These are phyloP conservation scores for Synanceia verrucosa DNA, from an alignment of 2,797 vertebrate genomes.

Conservation along the genomic window DNA sequence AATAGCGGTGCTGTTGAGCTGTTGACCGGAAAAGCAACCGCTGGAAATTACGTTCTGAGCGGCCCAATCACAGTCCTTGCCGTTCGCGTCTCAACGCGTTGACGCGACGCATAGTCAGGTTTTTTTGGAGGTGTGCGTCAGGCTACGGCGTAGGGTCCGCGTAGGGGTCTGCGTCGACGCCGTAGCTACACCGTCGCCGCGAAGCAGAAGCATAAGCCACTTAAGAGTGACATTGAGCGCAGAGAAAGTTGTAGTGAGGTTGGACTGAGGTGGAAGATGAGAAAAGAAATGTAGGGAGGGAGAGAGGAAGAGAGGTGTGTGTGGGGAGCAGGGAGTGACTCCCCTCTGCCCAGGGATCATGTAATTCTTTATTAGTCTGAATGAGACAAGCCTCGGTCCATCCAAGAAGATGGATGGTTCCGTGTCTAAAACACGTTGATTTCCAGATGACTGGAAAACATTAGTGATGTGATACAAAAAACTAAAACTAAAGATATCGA, in stretches of 20 bases:
- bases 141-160: too few species aligned
- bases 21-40: too few species aligned
- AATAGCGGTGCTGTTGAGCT: too few species aligned
- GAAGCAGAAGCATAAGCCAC: too few species aligned
- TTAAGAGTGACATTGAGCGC: not conserved
- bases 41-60: too few species aligned
- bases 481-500: too few species aligned
- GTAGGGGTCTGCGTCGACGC: too few species aligned
- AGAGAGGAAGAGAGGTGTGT: conserved; percentile 22
- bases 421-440: conserved; percentile 49
- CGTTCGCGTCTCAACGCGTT: too few species aligned
- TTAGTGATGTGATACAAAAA: conserved; percentile 26
- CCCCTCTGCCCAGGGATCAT: conserved; percentile 52
- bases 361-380: conserved; percentile 61
- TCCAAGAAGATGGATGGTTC: conserved; percentile 47
- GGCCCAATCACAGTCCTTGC: too few species aligned
- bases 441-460: conserved; percentile 47
- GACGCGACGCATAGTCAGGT: too few species aligned
- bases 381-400: conserved; percentile 48
- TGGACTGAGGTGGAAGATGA: conserved; percentile 11
- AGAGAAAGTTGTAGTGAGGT: not conserved
- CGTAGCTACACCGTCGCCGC: too few species aligned
- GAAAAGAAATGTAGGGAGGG: conserved; percentile 17
- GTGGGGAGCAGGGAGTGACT: conserved; percentile 56
- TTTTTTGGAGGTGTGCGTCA: too few species aligned